Evolutionary conservation across 2,113 vertebrate genomes (phyloP).

Genomic region (Narcine bancroftii): DNA sequence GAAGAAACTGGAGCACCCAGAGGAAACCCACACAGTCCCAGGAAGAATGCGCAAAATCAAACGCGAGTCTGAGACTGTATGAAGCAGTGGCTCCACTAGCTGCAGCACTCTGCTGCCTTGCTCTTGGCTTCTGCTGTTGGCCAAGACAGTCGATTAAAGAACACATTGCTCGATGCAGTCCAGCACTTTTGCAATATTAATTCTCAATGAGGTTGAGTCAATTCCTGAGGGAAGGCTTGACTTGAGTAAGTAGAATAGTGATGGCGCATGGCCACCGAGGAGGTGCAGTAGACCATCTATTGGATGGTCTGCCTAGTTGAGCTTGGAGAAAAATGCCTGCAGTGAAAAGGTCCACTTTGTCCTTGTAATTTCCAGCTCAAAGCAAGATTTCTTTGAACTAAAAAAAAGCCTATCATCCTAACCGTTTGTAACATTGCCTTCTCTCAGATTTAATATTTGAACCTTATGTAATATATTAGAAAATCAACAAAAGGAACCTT

Average conservation of each 20-base stretch:
- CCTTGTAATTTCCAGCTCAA: not conserved
- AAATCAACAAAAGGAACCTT: not conserved
- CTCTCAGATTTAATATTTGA: not conserved
- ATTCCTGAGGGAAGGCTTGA: not conserved
- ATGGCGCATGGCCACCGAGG: not conserved
- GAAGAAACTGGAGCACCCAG: no score
- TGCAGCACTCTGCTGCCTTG: no score
- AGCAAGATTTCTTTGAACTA: not conserved
- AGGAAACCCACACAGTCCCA: no score
- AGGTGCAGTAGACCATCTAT: not conserved
- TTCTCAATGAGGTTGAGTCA: not conserved
- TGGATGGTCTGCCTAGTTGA: not conserved
- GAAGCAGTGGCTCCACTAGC: no score
- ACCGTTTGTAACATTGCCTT: not conserved
- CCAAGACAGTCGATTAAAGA: no score
- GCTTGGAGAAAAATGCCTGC: not conserved
- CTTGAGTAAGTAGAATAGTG: not conserved
- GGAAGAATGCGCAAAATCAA: no score
- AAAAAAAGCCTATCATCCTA: not conserved
- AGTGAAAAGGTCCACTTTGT: not conserved
- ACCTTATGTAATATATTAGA: not conserved
- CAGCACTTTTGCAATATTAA: not conserved
- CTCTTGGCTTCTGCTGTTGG: no score
- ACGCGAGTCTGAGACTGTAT: no score
- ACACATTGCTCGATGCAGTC: not conserved